Evolutionary conservation across 1,140 invertebrate species (phyloP).

Genomic region (Nasonia longicornis): DNA sequence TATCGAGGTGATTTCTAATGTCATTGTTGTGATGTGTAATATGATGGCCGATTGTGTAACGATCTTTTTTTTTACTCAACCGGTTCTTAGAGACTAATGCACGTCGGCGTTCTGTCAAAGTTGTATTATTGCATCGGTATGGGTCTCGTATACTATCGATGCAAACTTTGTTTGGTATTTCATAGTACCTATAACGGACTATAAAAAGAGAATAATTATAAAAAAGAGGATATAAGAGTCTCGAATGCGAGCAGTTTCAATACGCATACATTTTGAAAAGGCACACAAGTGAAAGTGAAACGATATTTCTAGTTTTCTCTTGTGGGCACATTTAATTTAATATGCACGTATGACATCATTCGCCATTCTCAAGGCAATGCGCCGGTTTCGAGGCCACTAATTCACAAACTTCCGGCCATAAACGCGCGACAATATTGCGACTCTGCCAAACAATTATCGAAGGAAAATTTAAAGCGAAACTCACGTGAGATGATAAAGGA

Average conservation of each 20-base stretch:
- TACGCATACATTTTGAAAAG: constrained; percentile 5
- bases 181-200: neutral
- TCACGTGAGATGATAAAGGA: neutral
- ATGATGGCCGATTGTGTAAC: neutral
- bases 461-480: neutral
- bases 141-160: too few relatives aligned
- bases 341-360: constrained; percentile 18
- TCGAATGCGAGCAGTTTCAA: neutral
- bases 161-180: neutral
- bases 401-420: neutral
- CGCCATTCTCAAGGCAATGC: neutral
- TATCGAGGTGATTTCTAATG: neutral
- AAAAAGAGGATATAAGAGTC: neutral
- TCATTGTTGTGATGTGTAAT: neutral
- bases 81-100: too few relatives aligned
- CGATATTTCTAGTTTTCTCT: constrained; percentile 41
- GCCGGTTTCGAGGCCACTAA: neutral
- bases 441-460: neutral
- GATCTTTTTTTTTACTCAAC: neutral
- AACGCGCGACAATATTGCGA: neutral
- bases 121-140: too few relatives aligned
- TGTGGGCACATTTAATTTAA: constrained; percentile 17
- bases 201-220: neutral
- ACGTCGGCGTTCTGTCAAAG: too few relatives aligned
- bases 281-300: constrained; percentile 34